Evolutionary conservation across 2,797 vertebrate genomes (phyloP).

Genomic region (Eulemur mongoz): DNA sequence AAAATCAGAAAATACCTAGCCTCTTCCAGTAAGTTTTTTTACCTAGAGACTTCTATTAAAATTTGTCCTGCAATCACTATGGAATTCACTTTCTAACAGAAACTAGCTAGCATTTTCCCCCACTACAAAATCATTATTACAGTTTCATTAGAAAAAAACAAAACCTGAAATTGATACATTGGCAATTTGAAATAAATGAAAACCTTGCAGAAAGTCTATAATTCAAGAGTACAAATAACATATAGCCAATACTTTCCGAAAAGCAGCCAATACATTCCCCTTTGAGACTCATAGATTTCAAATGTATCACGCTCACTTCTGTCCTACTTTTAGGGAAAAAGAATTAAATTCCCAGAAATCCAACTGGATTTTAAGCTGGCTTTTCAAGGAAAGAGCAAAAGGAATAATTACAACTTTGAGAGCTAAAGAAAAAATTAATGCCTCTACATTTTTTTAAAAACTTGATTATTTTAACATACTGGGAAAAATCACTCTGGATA

Average conservation of each 20-base stretch:
- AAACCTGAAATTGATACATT: not conserved
- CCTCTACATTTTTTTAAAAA: not conserved
- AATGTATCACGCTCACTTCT: not conserved
- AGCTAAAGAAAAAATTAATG: not conserved
- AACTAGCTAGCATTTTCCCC: not conserved
- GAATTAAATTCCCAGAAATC: not conserved
- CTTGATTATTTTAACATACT: not conserved
- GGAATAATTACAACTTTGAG: not conserved
- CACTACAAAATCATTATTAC: not conserved
- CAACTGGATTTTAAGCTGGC: not conserved
- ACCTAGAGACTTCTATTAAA: not conserved
- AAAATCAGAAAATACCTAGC: not conserved
- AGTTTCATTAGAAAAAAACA: not conserved
- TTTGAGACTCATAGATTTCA: not conserved
- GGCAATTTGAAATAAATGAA: not conserved
- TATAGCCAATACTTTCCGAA: not conserved
- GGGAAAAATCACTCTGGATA: not conserved
- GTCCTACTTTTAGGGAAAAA: not conserved
- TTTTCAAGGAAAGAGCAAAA: conserved; percentile 32
- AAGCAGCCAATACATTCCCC: not conserved
- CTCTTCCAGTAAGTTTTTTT: not conserved
- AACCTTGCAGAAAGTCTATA: not conserved
- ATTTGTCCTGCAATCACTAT: not conserved
- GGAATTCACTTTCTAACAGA: not conserved
- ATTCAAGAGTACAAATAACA: not conserved